Evolutionary conservation across 2,797 vertebrate genomes (phyloP).

Genomic region (Rhinatrema bivittatum): DNA sequence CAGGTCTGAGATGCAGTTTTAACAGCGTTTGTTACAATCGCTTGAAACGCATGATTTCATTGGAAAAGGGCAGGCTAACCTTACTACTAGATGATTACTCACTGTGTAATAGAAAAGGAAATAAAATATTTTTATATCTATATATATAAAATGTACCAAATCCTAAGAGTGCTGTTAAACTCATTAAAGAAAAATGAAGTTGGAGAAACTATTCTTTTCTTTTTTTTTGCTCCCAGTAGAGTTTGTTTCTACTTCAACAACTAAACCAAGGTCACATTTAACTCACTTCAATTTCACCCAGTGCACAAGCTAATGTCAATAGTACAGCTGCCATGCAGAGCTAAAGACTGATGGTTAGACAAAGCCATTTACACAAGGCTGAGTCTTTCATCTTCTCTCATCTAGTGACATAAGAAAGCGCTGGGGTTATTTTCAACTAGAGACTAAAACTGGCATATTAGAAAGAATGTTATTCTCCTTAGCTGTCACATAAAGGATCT

Average conservation of each 20-base stretch:
- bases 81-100: slow-evolving; percentile 57
- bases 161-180: slow-evolving; percentile 71
- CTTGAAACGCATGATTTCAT: too few species aligned
- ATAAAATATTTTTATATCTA: slow-evolving; percentile 51
- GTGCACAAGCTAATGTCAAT: slow-evolving; percentile 76
- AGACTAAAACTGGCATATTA: slow-evolving; percentile 70
- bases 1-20: too few species aligned
- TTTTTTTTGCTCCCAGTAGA: slow-evolving; percentile 65
- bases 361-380: slow-evolving; percentile 76
- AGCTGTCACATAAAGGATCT: slow-evolving; percentile 72
- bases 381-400: slow-evolving; percentile 72
- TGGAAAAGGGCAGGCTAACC: slow-evolving; percentile 56
- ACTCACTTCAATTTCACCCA: slow-evolving; percentile 76
- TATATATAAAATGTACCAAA: slow-evolving; percentile 60
- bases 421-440: slow-evolving; percentile 67
- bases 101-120: slow-evolving; percentile 61
- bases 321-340: slow-evolving; percentile 71
- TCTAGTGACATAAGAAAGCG: slow-evolving; percentile 74
- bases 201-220: slow-evolving; percentile 69
- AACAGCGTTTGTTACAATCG: too few species aligned
- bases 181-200: slow-evolving; percentile 75
- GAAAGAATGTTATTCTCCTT: slow-evolving; percentile 71
- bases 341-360: slow-evolving; percentile 77
- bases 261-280: slow-evolving; percentile 79
- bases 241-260: slow-evolving; percentile 79